Base-by-base conservation (phyloP, 2,113 vertebrate species). In the Chiloscyllium plagiosum region DNA sequence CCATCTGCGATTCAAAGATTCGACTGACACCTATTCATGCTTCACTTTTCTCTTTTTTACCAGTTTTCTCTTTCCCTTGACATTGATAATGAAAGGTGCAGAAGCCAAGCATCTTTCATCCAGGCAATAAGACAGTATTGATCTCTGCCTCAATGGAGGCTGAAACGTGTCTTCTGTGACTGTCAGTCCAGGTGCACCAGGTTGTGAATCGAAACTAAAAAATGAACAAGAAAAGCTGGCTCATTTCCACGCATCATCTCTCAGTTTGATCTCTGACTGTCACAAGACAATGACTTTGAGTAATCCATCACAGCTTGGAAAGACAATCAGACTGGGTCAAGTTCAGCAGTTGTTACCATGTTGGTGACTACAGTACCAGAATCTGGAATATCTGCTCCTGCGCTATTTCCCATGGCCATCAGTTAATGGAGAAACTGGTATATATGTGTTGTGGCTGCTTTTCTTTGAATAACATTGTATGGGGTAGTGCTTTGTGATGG, bases 151-250 rank as follows among this genome's bases (percentile, higher is more conserved):
- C 69, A 95, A 0, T 72, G 37, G 69, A 42, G 13, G 94, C 69
- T 95, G 94, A 52, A 24, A 50, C 52, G 42, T 76, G 47, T 95
- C 94, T 95, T 42, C 72, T 95, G 94, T 47, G 70, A 47, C 50
- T 95, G 68, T 72, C 89, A 93, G 89, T 37, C 17, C 94, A 76
- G 66, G 69, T 95, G 68, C 68, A 29, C 20, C 68, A 72, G 47
- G 66, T 29, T 70, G 68, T 4, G 24, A 72, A 37, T 50, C 33
- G 24, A 52, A 87, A 50, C 42, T 47, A 70, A 47, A 95, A 95
- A 52, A 72, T 52, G 12, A 95, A 72, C 47, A 70, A 52, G 22
- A 33, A 95, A 72, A 70, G 42, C 69, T 72, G 69, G 94, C 94
- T 52, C 2, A 22, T 70, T 94, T 26, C 68, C 17, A 2, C 29